A percentile compares a stretch with the other conserved stretches of the same genome.
Conservation (phyloP, 2,113 vertebrate genomes). For the Oreochromis tanganicae region DNA sequence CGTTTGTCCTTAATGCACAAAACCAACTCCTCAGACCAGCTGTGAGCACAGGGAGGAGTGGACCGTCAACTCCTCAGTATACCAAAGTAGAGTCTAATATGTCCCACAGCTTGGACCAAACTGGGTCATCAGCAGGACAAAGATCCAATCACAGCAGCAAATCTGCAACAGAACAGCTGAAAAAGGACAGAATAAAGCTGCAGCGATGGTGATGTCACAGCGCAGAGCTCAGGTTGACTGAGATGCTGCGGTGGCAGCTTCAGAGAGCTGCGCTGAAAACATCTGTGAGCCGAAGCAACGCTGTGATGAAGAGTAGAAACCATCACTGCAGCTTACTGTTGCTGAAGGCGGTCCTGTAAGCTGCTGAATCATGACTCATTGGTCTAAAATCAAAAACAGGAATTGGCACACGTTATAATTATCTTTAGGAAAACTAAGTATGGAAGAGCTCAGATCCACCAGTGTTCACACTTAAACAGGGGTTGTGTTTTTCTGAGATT, state of each 20-base stretch:
- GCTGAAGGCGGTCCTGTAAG: not conserved
- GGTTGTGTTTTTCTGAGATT: not conserved
- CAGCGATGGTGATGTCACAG: not conserved
- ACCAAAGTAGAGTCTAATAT: not conserved
- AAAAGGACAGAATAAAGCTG: fast-evolving
- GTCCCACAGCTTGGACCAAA: not conserved
- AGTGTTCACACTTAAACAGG: not conserved
- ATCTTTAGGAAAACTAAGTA: not conserved
- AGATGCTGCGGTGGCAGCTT: not conserved
- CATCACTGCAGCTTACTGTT: not conserved
- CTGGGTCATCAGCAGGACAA: not conserved
- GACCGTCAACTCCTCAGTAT: not conserved
- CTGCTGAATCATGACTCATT: not conserved
- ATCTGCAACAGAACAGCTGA: not conserved
- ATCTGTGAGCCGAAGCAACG: not conserved
- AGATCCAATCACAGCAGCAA: not conserved
- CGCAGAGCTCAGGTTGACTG: not conserved
- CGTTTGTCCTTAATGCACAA: not conserved
- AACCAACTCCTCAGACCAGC: not conserved
- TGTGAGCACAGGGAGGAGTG: not conserved
- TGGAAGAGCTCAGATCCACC: fast-evolving
- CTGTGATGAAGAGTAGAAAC: not conserved
- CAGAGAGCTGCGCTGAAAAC: not conserved
- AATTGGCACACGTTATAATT: not conserved
- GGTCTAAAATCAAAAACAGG: not conserved